These are phyloP conservation scores for Stictonetta naevosa DNA, from an alignment of 2,113 vertebrate genomes.

Conservation along the genomic window DNA sequence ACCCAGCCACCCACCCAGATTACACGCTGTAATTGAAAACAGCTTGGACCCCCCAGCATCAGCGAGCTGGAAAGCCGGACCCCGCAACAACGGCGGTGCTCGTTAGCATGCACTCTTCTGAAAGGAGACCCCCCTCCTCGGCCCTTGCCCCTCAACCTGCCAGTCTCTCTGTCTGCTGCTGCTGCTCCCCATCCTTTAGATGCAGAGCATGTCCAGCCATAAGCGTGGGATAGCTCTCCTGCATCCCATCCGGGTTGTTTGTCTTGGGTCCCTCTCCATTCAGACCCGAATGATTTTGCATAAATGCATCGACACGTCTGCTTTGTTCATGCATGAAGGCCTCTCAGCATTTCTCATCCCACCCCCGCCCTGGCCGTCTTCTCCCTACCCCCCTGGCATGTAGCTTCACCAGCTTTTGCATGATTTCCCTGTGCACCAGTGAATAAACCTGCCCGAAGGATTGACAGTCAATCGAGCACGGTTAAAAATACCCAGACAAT, in stretches of 20 bases:
- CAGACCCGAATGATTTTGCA: constrained; percentile 37
- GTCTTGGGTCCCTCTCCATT: constrained; percentile 61
- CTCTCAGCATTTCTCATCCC: constrained; percentile 9
- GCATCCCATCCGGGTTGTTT: constrained; percentile 55
- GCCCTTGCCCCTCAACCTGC: constrained; percentile 69
- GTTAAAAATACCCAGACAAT: not conserved
- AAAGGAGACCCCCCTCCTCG: constrained; percentile 63
- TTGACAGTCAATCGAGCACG: not conserved
- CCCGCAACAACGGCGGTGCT: not conserved
- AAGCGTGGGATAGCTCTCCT: constrained; percentile 61
- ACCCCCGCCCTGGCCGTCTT: not conserved
- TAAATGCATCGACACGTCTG: constrained; percentile 46
- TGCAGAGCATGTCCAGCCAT: constrained; percentile 60
- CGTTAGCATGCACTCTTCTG: constrained; percentile 44
- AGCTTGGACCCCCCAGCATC: not conserved
- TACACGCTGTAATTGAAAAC: not conserved
- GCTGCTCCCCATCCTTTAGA: constrained; percentile 55
- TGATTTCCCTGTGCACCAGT: not conserved
- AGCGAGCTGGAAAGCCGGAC: not conserved
- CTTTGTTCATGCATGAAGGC: constrained; percentile 62
- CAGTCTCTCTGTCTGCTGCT: constrained; percentile 18
- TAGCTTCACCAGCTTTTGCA: not conserved
- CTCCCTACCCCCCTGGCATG: not conserved
- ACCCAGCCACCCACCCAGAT: constrained; percentile 51
- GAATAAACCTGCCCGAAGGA: not conserved